Conservation (phyloP, 1,140 invertebrate species). For the Pygmarrhopalites habei region DNA sequence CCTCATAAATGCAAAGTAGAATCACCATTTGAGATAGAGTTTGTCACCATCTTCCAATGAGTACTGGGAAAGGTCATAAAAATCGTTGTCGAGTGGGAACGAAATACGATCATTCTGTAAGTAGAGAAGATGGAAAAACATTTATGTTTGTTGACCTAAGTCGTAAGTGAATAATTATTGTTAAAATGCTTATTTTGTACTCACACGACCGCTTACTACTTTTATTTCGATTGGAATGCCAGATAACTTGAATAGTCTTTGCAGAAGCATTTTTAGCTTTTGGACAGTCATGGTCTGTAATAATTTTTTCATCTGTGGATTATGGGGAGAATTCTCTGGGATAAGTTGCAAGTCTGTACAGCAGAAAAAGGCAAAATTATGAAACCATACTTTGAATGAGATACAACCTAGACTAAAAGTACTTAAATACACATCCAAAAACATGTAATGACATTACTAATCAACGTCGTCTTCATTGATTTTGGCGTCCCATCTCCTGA, state of each 20-base stretch:
- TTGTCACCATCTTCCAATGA: slow-evolving; percentile 75
- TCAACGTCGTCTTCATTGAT: slow-evolving; percentile 60
- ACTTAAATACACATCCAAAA: too few relatives aligned
- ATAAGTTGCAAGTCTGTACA: slow-evolving; percentile 2
- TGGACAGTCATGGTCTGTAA: slow-evolving; percentile 71
- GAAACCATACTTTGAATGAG: too few relatives aligned
- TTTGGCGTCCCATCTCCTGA: slow-evolving; percentile 52
- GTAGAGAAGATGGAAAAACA: slow-evolving; percentile 15
- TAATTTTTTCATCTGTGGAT: slow-evolving; percentile 53
- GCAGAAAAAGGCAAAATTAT: background rate
- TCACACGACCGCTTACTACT: slow-evolving; percentile 50
- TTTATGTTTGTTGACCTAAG: slow-evolving; percentile 1
- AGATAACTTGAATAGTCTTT: slow-evolving; percentile 58
- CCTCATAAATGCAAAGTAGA: too few relatives aligned
- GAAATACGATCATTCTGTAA: slow-evolving; percentile 57
- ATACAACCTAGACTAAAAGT: too few relatives aligned
- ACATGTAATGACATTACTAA: too few relatives aligned
- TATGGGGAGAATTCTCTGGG: background rate
- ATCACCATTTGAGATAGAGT: slow-evolving; percentile 61
- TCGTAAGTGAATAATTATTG: background rate
- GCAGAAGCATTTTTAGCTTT: slow-evolving; percentile 65
- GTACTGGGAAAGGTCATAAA: slow-evolving; percentile 72
- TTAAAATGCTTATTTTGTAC: slow-evolving; percentile 10
- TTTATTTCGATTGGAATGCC: slow-evolving; percentile 49
- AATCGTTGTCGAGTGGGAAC: slow-evolving; percentile 68